These are phyloP conservation scores for Hirtodrosophila alboralis DNA, from an alignment of 2,888 invertebrate genomes.

Conservation along the genomic window DNA sequence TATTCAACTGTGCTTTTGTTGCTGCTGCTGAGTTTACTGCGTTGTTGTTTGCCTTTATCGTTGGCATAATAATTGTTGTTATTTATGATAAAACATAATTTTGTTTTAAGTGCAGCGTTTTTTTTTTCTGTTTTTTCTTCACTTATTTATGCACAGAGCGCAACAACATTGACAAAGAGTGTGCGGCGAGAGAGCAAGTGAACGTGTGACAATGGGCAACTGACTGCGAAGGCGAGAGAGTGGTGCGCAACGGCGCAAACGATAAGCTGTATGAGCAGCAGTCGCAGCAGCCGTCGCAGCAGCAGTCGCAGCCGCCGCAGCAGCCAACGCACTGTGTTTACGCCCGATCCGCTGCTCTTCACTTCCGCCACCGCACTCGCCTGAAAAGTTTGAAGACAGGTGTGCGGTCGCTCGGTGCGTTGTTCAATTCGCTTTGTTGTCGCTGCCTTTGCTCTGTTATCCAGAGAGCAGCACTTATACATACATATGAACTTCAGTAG, in stretches of 20 bases:
- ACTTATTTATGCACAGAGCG: conserved; percentile 26
- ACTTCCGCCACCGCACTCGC: conserved; percentile 28
- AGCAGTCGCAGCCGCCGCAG: conserved; percentile 46
- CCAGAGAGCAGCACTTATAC: conserved; percentile 18
- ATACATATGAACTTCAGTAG: conserved; percentile 12
- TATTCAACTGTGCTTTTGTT: conserved; percentile 25
- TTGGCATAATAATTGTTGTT: conserved; percentile 33
- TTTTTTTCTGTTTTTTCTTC: conserved; percentile 25
- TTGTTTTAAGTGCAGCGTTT: conserved; percentile 38
- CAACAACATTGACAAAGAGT: conserved; percentile 26
- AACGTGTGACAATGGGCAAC: neutral
- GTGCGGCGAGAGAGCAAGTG: conserved; percentile 11
- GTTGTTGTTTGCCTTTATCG: conserved; percentile 8
- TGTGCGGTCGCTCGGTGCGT: conserved; percentile 41
- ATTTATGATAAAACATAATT: conserved; percentile 58
- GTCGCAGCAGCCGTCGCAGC: no score
- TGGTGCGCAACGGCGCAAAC: conserved; percentile 42
- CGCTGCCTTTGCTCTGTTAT: conserved; percentile 32
- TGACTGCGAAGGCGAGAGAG: conserved; percentile 22
- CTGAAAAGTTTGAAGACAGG: conserved; percentile 52
- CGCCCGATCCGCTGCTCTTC: neutral
- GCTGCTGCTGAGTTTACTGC: conserved; percentile 17
- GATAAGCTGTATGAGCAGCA: conserved; percentile 54
- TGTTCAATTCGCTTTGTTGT: conserved; percentile 17
- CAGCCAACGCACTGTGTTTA: conserved; percentile 30